Percentiles rank a stretch among this genome's conserved stretches.
These are phyloP conservation scores for Tragopan temminckii DNA, from an alignment of 2,797 vertebrate species.

Conservation along the genomic window DNA sequence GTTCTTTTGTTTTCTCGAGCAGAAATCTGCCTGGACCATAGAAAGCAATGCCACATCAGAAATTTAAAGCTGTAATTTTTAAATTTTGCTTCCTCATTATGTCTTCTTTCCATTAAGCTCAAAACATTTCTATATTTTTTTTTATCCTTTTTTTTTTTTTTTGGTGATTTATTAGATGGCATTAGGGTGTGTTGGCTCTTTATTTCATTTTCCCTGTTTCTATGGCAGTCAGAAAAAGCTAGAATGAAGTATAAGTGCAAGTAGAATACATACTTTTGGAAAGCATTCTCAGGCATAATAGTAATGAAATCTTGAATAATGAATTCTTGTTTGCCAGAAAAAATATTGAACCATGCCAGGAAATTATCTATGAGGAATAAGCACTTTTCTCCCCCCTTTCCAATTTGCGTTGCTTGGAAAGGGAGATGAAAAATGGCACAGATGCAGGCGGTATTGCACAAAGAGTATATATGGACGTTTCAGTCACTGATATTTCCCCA, in stretches of 20 bases:
- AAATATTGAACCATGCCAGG: conserved; percentile 71
- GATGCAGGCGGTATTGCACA: conserved; percentile 80
- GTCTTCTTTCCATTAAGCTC: conserved; percentile 45
- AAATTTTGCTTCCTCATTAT: not conserved
- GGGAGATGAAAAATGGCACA: conserved; percentile 76
- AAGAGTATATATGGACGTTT: conserved; percentile 81
- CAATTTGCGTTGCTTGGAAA: conserved; percentile 70
- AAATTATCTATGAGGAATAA: conserved; percentile 72
- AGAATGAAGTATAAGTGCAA: conserved; percentile 41
- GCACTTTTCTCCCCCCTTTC: conserved; percentile 55
- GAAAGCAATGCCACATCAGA: conserved; percentile 1
- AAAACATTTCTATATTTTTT: not conserved
- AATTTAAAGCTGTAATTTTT: not conserved
- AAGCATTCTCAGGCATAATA: conserved; percentile 65
- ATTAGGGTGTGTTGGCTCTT: conserved; percentile 50
- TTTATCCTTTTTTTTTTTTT: not conserved
- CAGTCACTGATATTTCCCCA: conserved; percentile 80
- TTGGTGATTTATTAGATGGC: conserved; percentile 52
- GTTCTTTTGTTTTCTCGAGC: not conserved
- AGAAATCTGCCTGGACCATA: not conserved
- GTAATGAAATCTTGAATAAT: conserved; percentile 77
- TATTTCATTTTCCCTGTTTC: conserved; percentile 49
- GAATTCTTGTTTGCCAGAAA: conserved; percentile 74
- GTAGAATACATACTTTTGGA: conserved; percentile 61
- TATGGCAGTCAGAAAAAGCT: conserved; percentile 49